phyloP scores from a whole-genome alignment of 2,797 vertebrate species.

The Crypturellus tataupa region DNA sequence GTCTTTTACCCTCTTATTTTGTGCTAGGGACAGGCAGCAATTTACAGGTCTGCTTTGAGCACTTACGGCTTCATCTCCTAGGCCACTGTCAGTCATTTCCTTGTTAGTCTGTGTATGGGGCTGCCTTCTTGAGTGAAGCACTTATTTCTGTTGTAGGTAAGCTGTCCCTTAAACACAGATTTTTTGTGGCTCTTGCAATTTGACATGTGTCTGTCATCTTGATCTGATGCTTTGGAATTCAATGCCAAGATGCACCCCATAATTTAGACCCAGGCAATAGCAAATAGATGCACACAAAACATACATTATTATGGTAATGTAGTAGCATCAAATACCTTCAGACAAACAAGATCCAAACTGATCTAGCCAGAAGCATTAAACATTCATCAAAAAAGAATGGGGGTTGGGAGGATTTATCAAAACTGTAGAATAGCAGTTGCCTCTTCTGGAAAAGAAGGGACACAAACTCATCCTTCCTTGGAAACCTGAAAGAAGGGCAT shows the following conservation, averaged over 20 bases:
- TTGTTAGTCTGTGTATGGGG: accelerated
- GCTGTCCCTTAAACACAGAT: background rate
- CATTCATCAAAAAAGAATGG: constrained; percentile 39
- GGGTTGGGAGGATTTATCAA: background rate
- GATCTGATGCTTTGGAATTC: background rate
- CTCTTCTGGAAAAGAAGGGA: background rate
- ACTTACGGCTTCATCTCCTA: background rate
- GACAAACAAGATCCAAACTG: background rate
- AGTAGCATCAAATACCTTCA: constrained; percentile 13
- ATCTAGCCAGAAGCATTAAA: constrained; percentile 48
- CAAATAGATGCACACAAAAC: background rate
- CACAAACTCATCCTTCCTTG: background rate
- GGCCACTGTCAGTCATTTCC: background rate
- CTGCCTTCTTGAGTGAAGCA: background rate
- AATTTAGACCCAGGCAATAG: background rate
- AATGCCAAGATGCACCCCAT: background rate
- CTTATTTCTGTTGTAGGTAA: background rate
- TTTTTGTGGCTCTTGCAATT: background rate
- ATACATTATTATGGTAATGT: background rate
- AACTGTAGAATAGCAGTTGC: background rate
- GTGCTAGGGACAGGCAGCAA: background rate
- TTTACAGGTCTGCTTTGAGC: background rate
- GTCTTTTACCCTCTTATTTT: background rate
- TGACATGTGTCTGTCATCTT: background rate
- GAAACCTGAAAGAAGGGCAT: background rate